Percentiles rank a stretch among this genome's conserved stretches.
phyloP scores from a whole-genome alignment of 2,888 invertebrate species.

The Monopis laevigella region DNA sequence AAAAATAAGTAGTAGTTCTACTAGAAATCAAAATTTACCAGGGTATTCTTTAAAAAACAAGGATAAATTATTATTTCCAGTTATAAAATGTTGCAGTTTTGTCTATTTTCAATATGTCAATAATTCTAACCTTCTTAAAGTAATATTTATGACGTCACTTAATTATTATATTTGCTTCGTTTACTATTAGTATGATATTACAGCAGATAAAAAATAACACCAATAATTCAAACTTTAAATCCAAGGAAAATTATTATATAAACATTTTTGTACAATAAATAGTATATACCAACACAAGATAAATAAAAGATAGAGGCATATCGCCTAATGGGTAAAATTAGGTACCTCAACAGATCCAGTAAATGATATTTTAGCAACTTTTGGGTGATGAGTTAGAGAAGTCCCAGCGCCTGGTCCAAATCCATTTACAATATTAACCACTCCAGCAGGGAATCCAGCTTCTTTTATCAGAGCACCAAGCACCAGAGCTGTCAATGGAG shows the following conservation, averaged over 20 bases:
- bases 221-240: neutral
- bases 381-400: constrained; percentile 73
- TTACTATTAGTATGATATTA: constrained; percentile 12
- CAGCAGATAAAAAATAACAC: too few species aligned
- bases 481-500: constrained; percentile 86
- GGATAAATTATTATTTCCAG: too few species aligned
- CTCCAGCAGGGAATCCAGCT: constrained; percentile 91
- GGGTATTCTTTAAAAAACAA: too few species aligned
- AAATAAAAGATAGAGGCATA: neutral
- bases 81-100: too few species aligned
- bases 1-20: too few species aligned
- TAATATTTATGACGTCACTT: too few species aligned
- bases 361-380: constrained; percentile 89
- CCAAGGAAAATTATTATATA: neutral
- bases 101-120: too few species aligned
- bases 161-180: too few species aligned
- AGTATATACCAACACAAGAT: neutral
- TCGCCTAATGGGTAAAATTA: neutral
- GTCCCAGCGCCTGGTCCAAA: constrained; percentile 81
- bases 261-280: neutral
- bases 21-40: too few species aligned
- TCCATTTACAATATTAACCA: constrained; percentile 89
- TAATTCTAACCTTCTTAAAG: too few species aligned
- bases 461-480: constrained; percentile 82
- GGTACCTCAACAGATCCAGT: constrained; percentile 61